Base-by-base conservation (phyloP, 2,888 invertebrate species). In the Cyrtodaria siliqua region DNA sequence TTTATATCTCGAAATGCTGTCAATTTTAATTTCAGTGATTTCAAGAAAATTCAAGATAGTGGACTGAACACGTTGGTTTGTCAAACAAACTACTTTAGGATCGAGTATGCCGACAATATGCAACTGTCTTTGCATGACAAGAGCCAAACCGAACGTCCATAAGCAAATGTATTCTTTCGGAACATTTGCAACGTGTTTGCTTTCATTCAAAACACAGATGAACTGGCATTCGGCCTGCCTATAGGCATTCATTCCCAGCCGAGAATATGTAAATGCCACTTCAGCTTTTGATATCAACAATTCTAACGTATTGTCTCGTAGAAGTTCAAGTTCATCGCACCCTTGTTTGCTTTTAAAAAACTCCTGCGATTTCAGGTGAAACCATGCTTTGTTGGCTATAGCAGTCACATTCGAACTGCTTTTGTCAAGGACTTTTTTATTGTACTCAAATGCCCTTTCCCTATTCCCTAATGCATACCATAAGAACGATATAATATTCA, bases 121-220 rank as follows among this genome's bases (percentile, higher is more conserved):
- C 0, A 64, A 20, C 27, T 40, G 40, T 40, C 74, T 29, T 59
- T 52, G 63, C 3, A 55, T 53, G 16, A 59, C 44, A 12, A 74
- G 57, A 2, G 69, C 59, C 16, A 63, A 63, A 14, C 69, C 69
- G 49, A 74, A 74, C 14, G 8, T 69, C 74, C 74, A 74, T 16
- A 60, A 23, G 44, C 53, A 62, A 18, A 69, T 20, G 18, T 53
- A 38, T 0, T 63, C 20, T 44, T 2, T 16, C 1, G 38, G 40
- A 26, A 68, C 27, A 1, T 20, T 1, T 1, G 6, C 16, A 1
- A 8, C 33, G 12, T 26, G 23, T 18, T 23, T 27, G 12, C 33
- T 8, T 4, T 59, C 63, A 3, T 53, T 27, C 18, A 74, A 47
- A 3, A 59, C 63, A 12, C 27, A 33, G n/a, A 47, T 26, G 47